These are phyloP conservation scores for Ectobius pallidus DNA, from an alignment of 2,888 invertebrate genomes.

Conservation along the genomic window DNA sequence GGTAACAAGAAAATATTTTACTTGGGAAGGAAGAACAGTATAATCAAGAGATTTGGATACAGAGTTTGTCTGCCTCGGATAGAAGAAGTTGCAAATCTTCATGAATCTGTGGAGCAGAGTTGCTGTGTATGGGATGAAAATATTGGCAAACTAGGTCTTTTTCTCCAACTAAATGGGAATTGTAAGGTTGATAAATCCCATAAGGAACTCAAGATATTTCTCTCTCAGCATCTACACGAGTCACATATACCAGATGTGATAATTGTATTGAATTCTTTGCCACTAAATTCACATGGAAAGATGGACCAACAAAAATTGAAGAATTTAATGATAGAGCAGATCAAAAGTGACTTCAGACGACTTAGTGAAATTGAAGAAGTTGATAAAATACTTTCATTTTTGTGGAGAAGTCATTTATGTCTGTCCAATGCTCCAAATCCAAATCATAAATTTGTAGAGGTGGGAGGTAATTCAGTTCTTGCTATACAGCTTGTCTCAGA, in stretches of 20 bases:
- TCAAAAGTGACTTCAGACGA: background rate
- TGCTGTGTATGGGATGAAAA: constrained; percentile 62
- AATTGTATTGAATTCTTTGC: constrained; percentile 63
- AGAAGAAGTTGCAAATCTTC: constrained; percentile 58
- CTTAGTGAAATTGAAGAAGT: background rate
- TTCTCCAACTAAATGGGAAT: constrained; percentile 53
- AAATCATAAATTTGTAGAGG: constrained; percentile 48
- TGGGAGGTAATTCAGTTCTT: constrained; percentile 74
- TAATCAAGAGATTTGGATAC: constrained; percentile 78
- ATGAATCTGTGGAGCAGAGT: constrained; percentile 59
- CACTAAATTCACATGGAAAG: constrained; percentile 67
- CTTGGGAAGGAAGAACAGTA: constrained; percentile 69
- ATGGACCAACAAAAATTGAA: constrained; percentile 13
- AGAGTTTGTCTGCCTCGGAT: constrained; percentile 67
- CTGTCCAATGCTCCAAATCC: constrained; percentile 29
- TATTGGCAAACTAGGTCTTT: constrained; percentile 59
- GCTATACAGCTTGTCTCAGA: constrained; percentile 68
- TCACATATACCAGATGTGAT: constrained; percentile 65
- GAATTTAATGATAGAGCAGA: background rate
- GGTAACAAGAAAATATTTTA: constrained; percentile 55
- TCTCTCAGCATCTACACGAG: constrained; percentile 22
- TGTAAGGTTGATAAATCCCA: background rate
- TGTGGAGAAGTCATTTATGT: constrained; percentile 41
- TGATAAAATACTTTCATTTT: constrained; percentile 17
- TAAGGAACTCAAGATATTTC: constrained; percentile 19